Evolutionary conservation across 1,140 invertebrate genomes (phyloP), one percentile per base, ranked within the genome.

Genomic region (Drosophila punjabiensis): DNA sequence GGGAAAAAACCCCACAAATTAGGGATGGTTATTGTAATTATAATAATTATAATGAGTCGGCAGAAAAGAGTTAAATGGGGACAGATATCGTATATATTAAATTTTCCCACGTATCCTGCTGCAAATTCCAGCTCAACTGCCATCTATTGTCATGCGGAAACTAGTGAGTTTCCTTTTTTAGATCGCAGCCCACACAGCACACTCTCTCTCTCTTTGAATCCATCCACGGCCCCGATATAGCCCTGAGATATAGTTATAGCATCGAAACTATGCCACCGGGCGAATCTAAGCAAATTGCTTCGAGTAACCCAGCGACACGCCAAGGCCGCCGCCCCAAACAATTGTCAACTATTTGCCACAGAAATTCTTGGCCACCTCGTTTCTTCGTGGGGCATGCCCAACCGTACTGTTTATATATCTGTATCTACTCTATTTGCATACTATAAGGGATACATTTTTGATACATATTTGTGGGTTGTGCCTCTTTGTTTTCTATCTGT

Each of bases 331-430:
- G 56, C 70, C 55, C 69, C 60, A 83, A 81, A 83, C 71, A 80
- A 84, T 87, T 87, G 84, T 89, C 84, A 89, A 84, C 83, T 80
- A 67, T 69, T 81, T 80, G 76, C 67, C 79, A 61, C 53, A 70
- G 61, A 77, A 79, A 87, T 83, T 74, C 77, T 63, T 83, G 45
- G 61, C 64, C 67, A 55, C 67, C 70, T 37, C 20, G n/a, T 18
- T 41, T 52, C 24, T 16, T 53, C 9, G 33, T 55, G 35, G 43
- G 39, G 50, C 74, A 67, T 53, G 18, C 60, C 20, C 41, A 28
- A 66, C 24, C 45, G 33, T 45, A 50, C 52, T 37, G 20, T 50
- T 9, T 43, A 65, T 55, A 43, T 58, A 58, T 52, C 56, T 48
- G 41, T 58, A 37, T 61, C 32, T 52, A 58, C 41, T 47, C 50